These are phyloP conservation scores for Cettia cetti DNA, from an alignment of 2,113 vertebrate genomes.

Conservation along the genomic window DNA sequence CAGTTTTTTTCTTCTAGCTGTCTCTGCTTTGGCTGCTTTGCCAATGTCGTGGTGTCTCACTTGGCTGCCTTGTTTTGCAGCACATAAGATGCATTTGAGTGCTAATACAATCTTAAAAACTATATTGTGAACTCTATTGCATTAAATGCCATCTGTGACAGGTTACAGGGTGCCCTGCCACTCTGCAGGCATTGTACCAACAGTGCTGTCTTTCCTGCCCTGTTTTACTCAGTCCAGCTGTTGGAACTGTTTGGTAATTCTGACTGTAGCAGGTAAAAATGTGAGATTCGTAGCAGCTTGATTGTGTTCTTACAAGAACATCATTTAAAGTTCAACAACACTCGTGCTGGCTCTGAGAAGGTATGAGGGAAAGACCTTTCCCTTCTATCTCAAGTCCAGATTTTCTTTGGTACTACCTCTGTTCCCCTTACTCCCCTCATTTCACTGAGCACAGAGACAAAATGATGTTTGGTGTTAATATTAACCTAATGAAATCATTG, in stretches of 20 bases:
- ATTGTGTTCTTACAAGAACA: background rate
- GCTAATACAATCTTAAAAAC: background rate
- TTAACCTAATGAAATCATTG: background rate
- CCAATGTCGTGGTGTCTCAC: background rate
- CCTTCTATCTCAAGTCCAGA: background rate
- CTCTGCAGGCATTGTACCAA: background rate
- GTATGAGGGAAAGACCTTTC: background rate
- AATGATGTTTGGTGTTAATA: background rate
- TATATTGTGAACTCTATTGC: background rate
- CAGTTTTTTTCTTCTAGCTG: background rate
- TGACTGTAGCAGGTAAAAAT: background rate
- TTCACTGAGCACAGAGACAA: background rate
- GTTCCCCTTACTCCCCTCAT: background rate
- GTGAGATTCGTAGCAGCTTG: background rate
- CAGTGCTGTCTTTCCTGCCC: background rate
- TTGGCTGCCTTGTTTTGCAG: background rate
- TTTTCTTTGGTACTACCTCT: background rate
- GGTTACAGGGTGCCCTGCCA: background rate
- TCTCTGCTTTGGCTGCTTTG: background rate
- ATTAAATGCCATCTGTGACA: background rate
- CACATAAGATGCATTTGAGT: background rate
- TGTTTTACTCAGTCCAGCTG: background rate
- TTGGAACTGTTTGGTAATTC: background rate
- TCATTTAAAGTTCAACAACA: background rate
- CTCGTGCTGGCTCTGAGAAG: background rate